Evolutionary conservation across 2,113 vertebrate species (phyloP), one percentile per base, ranked within the genome.

Genomic region (Thamnaconus septentrionalis): DNA sequence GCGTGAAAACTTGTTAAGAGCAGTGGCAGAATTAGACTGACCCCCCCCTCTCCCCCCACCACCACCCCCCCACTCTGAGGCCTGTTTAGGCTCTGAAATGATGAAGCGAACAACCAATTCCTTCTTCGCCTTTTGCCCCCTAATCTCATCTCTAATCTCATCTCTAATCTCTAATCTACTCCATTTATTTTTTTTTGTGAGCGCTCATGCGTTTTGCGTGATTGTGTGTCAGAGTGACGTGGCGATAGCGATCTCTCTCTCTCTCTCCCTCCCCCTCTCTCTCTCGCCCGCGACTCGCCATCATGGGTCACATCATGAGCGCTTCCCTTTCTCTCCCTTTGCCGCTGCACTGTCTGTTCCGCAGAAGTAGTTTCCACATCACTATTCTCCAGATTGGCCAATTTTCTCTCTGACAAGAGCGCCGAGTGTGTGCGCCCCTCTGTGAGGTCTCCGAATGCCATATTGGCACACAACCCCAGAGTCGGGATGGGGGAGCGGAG

Each of bases 61-160:
- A 31, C 1, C 18, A 31, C 18, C 18, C 1, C 2, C 18, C 18
- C 18, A 31, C 18, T 31, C 18, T 31, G 18, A 31, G 18, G 18
- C 18, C 18, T 31, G 18, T 31, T 31, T 31, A 31, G 18, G 59
- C 75, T 79, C 47, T 48, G 54, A 60, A 55, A 0, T 50, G 64
- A 85, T 86, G 78, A 84, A 75, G 64, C 69, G 64, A 62, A 56
- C 55, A 64, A 54, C 40, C 66, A 7, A 65, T 76, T 71, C 71
- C 80, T 75, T 81, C 78, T 10, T 83, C 11, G 5, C 61, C 40
- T 53, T 11, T 11, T 50, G n/a, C 44, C 54, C 51, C 46, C n/a
- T 63, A 81, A 76, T 75, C 57, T 82, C 67, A 78, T 81, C 66
- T 75, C 57, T 82, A 64, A 78, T 81, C 66, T 81, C 61, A 79